These are phyloP conservation scores for Laticauda colubrina DNA, from an alignment of 2,113 vertebrate genomes.

Conservation along the genomic window DNA sequence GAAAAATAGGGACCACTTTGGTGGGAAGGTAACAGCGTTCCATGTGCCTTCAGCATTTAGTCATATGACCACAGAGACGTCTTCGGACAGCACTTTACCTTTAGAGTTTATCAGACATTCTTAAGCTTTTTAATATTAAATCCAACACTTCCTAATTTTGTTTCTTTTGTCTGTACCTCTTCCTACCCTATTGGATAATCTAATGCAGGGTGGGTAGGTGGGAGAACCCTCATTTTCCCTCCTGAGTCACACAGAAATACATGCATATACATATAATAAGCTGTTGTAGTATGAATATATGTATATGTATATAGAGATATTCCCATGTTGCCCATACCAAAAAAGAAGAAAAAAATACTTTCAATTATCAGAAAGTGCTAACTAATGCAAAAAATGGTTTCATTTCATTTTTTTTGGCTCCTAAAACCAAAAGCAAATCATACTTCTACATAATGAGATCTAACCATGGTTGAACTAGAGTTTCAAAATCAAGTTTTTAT, in stretches of 20 bases:
- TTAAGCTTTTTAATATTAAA: background rate
- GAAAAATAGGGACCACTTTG: no score
- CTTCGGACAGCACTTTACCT: no score
- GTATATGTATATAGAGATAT: background rate
- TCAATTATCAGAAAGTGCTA: background rate
- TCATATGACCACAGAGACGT: no score
- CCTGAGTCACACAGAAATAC: background rate
- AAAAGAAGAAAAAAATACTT: background rate
- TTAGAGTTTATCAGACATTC: background rate
- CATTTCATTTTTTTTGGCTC: background rate
- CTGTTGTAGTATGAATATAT: background rate
- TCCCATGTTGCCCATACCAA: background rate
- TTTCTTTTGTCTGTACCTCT: background rate
- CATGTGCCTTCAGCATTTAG: no score
- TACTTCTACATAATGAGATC: background rate
- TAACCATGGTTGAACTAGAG: background rate
- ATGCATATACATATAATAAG: background rate
- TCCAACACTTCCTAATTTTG: background rate
- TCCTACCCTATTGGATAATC: background rate
- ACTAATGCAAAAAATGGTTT: background rate
- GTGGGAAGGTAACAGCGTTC: no score
- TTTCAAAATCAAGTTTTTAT: background rate
- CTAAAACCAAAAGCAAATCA: background rate
- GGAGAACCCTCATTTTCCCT: background rate
- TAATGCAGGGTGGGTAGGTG: background rate